phyloP scores from a whole-genome alignment of 2,888 invertebrate species.

The Cremastinae sp. region DNA sequence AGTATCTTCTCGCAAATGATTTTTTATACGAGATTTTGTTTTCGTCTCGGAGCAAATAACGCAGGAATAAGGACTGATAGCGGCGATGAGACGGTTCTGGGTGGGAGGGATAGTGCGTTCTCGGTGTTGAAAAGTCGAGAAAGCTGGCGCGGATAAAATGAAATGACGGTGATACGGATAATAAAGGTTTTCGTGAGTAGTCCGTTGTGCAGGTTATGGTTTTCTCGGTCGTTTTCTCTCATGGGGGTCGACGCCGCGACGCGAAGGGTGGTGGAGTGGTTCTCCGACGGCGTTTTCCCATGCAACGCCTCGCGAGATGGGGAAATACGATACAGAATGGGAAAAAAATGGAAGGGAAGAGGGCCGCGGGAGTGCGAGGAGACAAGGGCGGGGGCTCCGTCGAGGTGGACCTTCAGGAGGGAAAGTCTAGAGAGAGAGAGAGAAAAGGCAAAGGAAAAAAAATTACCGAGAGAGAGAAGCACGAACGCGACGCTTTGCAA shows the following conservation, averaged over 20 bases:
- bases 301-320: slow-evolving; percentile 47
- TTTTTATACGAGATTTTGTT: too few relatives aligned
- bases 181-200: slow-evolving; percentile 68
- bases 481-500: slow-evolving; percentile 65
- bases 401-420: slow-evolving; percentile 42
- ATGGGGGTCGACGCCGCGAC: slow-evolving; percentile 55
- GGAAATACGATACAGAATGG: slow-evolving; percentile 24
- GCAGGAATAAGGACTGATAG: too few relatives aligned
- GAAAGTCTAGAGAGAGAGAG: too few relatives aligned
- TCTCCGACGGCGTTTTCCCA: slow-evolving; percentile 48
- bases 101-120: too few relatives aligned
- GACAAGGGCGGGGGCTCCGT: slow-evolving; percentile 23
- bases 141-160: slow-evolving; percentile 57
- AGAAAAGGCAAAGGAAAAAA: slow-evolving; percentile 21
- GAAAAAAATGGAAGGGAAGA: slow-evolving; percentile 33
- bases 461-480: slow-evolving; percentile 33
- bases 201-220: slow-evolving; percentile 78
- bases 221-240: slow-evolving; percentile 66
- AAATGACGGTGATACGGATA: slow-evolving; percentile 56
- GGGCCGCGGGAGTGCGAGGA: slow-evolving; percentile 44
- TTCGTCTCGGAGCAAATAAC: too few relatives aligned
- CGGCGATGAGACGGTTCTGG: not conserved
- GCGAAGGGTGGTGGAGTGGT: slow-evolving; percentile 46
- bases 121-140: slow-evolving; percentile 4
- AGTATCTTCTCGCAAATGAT: too few relatives aligned